Percentiles rank a stretch among this genome's conserved stretches.
phyloP scores from a whole-genome alignment of 1,140 invertebrate genomes.

The Paralvinella palmiformis region DNA sequence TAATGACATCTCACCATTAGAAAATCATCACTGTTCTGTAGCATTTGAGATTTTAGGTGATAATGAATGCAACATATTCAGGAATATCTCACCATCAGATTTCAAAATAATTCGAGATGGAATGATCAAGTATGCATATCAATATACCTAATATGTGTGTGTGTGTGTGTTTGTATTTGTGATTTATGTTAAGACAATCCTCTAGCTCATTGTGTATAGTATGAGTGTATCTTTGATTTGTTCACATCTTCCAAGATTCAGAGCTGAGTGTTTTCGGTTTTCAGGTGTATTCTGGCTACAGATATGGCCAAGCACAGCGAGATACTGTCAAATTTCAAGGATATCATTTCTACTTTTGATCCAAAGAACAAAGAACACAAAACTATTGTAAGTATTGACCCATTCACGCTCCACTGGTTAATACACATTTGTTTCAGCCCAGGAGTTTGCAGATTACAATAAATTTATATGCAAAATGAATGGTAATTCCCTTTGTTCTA shows the following conservation, averaged over 20 bases:
- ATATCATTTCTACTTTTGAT: conserved; percentile 56
- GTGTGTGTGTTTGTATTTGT: background rate
- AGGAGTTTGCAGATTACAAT: no score
- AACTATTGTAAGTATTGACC: conserved; percentile 62
- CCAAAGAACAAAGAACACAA: conserved; percentile 68
- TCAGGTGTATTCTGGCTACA: conserved; percentile 72
- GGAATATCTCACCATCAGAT: conserved; percentile 66
- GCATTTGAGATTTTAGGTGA: conserved; percentile 57
- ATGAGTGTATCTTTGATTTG: background rate
- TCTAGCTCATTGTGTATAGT: background rate
- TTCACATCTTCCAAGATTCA: background rate
- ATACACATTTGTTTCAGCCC: no score
- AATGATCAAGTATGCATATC: conserved; percentile 59
- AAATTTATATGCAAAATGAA: no score
- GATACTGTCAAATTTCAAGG: conserved; percentile 67
- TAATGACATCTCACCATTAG: conserved; percentile 96
- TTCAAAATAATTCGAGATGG: conserved; percentile 68
- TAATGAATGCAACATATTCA: conserved; percentile 58
- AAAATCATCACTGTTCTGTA: conserved; percentile 97
- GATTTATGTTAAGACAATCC: background rate
- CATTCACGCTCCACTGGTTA: conserved; percentile 69
- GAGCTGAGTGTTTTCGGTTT: conserved; percentile 16
- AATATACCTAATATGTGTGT: background rate
- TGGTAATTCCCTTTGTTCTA: no score
- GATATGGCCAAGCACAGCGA: conserved; percentile 85